These are phyloP conservation scores for Mesitornis unicolor DNA, from an alignment of 2,113 vertebrate genomes.

Conservation along the genomic window DNA sequence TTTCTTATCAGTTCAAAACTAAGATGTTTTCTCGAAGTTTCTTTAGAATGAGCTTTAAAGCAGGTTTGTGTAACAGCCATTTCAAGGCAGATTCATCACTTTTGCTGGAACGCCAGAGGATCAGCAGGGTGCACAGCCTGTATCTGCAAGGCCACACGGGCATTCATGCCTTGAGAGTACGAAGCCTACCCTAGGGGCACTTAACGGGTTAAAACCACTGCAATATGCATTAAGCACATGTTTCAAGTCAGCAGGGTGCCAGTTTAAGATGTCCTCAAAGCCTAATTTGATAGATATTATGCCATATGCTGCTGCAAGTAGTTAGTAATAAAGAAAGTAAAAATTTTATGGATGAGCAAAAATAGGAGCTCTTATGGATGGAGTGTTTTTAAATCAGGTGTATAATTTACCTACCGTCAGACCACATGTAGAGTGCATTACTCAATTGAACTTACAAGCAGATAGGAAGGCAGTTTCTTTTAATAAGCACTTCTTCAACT, in stretches of 20 bases:
- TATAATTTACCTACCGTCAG: constrained; percentile 85
- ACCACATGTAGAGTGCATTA: constrained; percentile 85
- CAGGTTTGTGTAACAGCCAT: neutral
- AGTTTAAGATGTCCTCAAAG: constrained; percentile 83
- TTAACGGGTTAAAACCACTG: constrained; percentile 77
- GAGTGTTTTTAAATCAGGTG: constrained; percentile 90
- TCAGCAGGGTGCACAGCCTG: neutral
- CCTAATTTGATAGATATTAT: constrained; percentile 88
- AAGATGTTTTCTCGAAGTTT: neutral
- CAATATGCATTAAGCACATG: constrained; percentile 80
- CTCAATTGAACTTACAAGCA: constrained; percentile 84
- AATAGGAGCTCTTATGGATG: constrained; percentile 84
- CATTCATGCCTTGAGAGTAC: neutral
- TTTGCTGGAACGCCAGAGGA: neutral
- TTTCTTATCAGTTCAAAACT: neutral
- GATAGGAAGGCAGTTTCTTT: constrained; percentile 84
- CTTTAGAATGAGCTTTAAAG: neutral
- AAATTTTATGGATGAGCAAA: constrained; percentile 86
- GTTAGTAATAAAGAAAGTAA: constrained; percentile 84
- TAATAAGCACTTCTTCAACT: constrained; percentile 88
- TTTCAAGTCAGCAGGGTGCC: constrained; percentile 82
- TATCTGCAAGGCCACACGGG: neutral
- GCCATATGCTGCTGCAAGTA: constrained; percentile 80
- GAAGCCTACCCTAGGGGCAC: constrained; percentile 8
- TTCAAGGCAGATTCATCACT: neutral